Base-by-base conservation (phyloP, 2,113 vertebrate species). In the Pluvialis apricaria region DNA sequence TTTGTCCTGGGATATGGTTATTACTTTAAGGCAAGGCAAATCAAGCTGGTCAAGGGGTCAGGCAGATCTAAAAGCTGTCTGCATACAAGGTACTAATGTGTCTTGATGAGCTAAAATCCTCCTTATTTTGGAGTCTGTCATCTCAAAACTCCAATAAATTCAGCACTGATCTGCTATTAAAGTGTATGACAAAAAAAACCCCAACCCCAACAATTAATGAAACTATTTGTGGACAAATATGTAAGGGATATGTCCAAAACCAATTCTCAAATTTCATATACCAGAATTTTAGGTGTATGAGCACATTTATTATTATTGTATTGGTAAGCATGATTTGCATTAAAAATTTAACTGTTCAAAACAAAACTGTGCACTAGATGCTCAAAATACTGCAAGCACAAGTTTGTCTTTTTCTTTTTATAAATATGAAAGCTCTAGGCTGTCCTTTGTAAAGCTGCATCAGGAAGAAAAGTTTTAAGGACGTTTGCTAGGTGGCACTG, bases 401-500 rank as follows among this genome's bases (percentile, higher is more conserved):
- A 13, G 2, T 72, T 75, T 80, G 29, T 72, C 9, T 0, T n/a
- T 75, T 14, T 58, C 14, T 29, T 26, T 61, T 62, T 66, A 52
- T 10, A 24, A 31, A 38, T 55, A 34, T 3, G 10, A 69, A 55
- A 62, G 36, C 28, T 78, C 60, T 45, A 60, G 69, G 28, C 40
- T 86, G 34, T 47, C 15, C 2, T 69, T 84, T 57, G 16, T 89
- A 70, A 62, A 94, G 47, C 31, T 38, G 7, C 32, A 42, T 28
- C 17, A 55, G 65, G 4, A 69, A 31, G 52, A 82, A 28, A 52
- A 45, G 47, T 75, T 14, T 75, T 82, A 64, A 88, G 58, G 76
- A 47, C 0, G 5, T 71, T 90, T 96, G 95, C 97, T 97, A 97
- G 97, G 91, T 97, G 97, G 97, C 96, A 95, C 96, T 97, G 80